A percentile compares a stretch with the other conserved stretches of the same genome.
These are phyloP conservation scores for Crypturellus tataupa DNA, from an alignment of 2,797 vertebrate genomes.

Conservation along the genomic window DNA sequence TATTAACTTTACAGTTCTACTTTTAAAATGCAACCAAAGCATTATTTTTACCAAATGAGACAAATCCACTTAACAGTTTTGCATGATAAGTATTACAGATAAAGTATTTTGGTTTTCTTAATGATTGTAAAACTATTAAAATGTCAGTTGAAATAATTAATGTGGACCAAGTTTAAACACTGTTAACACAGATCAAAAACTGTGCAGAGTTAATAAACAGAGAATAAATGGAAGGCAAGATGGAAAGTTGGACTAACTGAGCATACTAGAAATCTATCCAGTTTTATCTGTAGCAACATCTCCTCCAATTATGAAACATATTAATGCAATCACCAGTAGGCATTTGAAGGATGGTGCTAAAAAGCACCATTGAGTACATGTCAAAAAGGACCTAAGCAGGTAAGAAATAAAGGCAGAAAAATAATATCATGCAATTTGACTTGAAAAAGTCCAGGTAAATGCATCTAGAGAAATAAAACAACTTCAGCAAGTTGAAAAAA, in stretches of 20 bases:
- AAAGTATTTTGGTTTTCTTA: neutral
- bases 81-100: neutral
- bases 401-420: constrained; percentile 32
- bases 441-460: constrained; percentile 51
- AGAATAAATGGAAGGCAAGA: constrained; percentile 18
- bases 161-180: neutral
- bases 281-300: constrained; percentile 19
- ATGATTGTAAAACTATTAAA: neutral
- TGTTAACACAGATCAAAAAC: neutral
- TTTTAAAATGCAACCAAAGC: neutral
- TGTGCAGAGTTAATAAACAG: constrained; percentile 21
- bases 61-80: neutral
- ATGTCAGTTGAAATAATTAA: neutral
- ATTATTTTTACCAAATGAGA: neutral
- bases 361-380: neutral
- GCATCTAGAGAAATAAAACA: constrained; percentile 68
- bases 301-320: constrained; percentile 17
- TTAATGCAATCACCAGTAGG: neutral
- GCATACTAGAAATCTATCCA: constrained; percentile 4
- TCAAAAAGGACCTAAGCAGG: constrained; percentile 1
- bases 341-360: constrained; percentile 38
- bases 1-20: neutral
- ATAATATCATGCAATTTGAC: constrained; percentile 39
- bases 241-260: neutral
- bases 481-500: constrained; percentile 60